A percentile compares a stretch with the other conserved stretches of the same genome.
These are phyloP conservation scores for Crematogaster levior DNA, from an alignment of 2,888 invertebrate species.

Conservation along the genomic window DNA sequence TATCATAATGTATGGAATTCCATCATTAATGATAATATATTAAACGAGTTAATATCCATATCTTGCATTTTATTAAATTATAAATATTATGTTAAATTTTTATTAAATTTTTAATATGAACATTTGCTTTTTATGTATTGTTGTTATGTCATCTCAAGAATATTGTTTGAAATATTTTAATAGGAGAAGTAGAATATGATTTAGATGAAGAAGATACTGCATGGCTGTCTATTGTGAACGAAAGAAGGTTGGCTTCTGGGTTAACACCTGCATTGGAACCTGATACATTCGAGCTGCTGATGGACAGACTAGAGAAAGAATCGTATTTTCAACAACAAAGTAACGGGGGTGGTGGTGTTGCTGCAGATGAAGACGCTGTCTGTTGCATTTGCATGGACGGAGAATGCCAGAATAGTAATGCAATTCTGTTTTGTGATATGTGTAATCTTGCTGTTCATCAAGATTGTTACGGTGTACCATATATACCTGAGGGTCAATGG, in stretches of 20 bases:
- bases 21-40: conserved; percentile 1
- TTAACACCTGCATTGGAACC: conserved; percentile 91
- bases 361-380: conserved; percentile 98
- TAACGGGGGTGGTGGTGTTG: conserved; percentile 89
- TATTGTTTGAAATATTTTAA: neutral
- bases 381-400: conserved; percentile 99
- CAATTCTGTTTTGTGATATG: conserved; percentile 99
- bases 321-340: conserved; percentile 95
- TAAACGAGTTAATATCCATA: neutral
- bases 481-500: conserved; percentile 99
- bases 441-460: conserved; percentile 99
- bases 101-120: neutral
- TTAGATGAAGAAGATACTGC: conserved; percentile 99
- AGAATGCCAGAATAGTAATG: conserved; percentile 99
- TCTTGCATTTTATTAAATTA: neutral
- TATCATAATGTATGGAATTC: conserved; percentile 1
- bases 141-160: neutral
- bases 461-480: conserved; percentile 99
- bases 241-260: conserved; percentile 91
- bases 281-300: conserved; percentile 96
- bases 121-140: neutral
- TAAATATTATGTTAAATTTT: neutral
- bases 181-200: conserved; percentile 94
- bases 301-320: conserved; percentile 99
- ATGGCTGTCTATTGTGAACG: conserved; percentile 96